phyloP scores from a whole-genome alignment of 2,113 vertebrate genomes.

The Cryptomyrus ogoouensis region DNA sequence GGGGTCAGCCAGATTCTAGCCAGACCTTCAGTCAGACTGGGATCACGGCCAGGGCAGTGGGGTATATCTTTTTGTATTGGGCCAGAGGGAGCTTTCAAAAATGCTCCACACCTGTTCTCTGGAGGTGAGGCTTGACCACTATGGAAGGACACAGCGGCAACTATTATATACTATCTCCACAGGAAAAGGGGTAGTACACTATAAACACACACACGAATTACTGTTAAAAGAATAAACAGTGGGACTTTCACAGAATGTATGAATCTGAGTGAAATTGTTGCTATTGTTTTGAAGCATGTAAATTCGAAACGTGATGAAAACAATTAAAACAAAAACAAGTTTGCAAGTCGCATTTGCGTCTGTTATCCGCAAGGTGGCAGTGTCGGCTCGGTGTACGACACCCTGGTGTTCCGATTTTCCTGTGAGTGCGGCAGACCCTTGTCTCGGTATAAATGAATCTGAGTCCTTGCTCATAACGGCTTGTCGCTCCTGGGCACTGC shows the following conservation, averaged over 20 bases:
- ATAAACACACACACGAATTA: neutral
- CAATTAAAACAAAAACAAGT: neutral
- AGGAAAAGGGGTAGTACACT: neutral
- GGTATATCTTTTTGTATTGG: constrained; percentile 7
- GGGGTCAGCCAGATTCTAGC: neutral
- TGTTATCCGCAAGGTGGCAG: constrained; percentile 51
- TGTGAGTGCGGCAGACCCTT: neutral
- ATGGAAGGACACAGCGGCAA: neutral
- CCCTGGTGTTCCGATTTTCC: neutral
- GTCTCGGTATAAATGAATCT: constrained; percentile 33
- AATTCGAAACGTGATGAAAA: neutral
- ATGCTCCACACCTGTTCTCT: neutral
- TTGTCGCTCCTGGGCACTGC: neutral
- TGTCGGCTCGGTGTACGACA: constrained; percentile 37
- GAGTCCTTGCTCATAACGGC: constrained; percentile 30
- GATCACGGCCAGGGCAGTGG: neutral
- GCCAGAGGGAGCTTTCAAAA: neutral
- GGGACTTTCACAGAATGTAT: neutral
- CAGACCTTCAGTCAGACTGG: neutral
- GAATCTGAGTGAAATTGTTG: neutral
- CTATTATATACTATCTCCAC: neutral
- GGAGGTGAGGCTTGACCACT: neutral
- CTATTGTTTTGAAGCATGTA: neutral
- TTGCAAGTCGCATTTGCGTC: neutral
- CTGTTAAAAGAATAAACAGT: neutral